These are phyloP conservation scores for Periophthalmus magnuspinnatus DNA, from an alignment of 2,797 vertebrate species.

Conservation along the genomic window DNA sequence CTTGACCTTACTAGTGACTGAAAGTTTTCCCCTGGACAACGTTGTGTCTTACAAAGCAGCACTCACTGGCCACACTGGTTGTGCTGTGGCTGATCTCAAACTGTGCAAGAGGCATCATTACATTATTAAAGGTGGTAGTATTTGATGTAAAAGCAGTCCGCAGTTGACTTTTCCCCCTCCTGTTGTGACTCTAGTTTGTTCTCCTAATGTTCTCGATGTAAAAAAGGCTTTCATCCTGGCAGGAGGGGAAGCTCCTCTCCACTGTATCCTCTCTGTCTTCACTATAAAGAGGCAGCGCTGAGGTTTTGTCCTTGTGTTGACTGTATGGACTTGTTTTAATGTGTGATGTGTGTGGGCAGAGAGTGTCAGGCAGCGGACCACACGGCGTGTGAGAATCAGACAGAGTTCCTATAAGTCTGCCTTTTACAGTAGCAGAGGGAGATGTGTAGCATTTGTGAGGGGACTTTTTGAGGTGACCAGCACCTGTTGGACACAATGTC, in stretches of 20 bases:
- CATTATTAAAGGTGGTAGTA: conserved; percentile 66
- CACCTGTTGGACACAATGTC: conserved; percentile 61
- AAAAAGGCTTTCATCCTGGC: conserved; percentile 80
- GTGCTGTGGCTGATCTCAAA: conserved; percentile 52
- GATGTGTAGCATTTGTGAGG: conserved; percentile 20
- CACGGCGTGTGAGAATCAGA: conserved; percentile 60
- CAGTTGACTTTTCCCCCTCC: conserved; percentile 78
- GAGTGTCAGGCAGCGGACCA: conserved; percentile 47
- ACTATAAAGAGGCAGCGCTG: conserved; percentile 23
- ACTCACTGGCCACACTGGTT: conserved; percentile 51
- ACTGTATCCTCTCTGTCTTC: conserved; percentile 53
- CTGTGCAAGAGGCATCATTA: conserved; percentile 56
- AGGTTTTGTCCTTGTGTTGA: conserved; percentile 23
- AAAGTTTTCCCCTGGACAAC: background rate
- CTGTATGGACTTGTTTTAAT: conserved; percentile 31
- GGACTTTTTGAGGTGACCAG: conserved; percentile 42
- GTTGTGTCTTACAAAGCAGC: conserved; percentile 12
- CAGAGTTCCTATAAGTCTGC: conserved; percentile 56
- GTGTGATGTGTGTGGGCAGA: conserved; percentile 12
- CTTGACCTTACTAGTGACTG: background rate
- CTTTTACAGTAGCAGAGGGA: conserved; percentile 62
- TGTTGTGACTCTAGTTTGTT: conserved; percentile 77
- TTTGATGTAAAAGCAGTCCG: conserved; percentile 77
- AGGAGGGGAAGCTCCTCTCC: conserved; percentile 66
- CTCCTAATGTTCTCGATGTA: conserved; percentile 80